These are phyloP conservation scores for Pogonomyrmex barbatus DNA, from an alignment of 1,140 invertebrate genomes.

Conservation along the genomic window DNA sequence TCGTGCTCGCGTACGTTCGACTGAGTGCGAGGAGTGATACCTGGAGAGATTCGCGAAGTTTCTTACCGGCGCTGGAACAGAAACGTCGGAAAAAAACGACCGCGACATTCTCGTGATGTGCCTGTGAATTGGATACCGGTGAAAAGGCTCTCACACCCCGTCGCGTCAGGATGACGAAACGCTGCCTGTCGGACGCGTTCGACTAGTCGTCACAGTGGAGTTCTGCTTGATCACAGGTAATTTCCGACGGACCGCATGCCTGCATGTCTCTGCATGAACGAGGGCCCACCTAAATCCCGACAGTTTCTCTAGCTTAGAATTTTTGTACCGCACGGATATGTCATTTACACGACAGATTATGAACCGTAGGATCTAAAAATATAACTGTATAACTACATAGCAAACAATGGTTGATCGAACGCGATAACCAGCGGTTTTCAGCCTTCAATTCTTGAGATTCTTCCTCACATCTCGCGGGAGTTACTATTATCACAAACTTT, in stretches of 20 bases:
- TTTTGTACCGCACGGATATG: neutral
- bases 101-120: constrained; percentile 25
- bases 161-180: constrained; percentile 73
- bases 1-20: neutral
- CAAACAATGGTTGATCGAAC: constrained; percentile 13
- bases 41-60: neutral
- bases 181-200: constrained; percentile 75
- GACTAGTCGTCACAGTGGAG: constrained; percentile 84
- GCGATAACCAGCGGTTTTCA: constrained; percentile 10
- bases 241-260: constrained; percentile 21
- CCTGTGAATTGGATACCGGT: constrained; percentile 50
- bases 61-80: neutral
- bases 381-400: neutral
- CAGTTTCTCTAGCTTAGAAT: neutral
- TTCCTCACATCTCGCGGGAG: neutral
- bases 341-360: neutral
- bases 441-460: neutral
- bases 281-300: too few species aligned
- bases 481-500: neutral
- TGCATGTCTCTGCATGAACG: neutral
- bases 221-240: constrained; percentile 85
- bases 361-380: neutral
- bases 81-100: constrained; percentile 13
- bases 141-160: constrained; percentile 64
- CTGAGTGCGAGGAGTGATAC: neutral